These are phyloP conservation scores for Eidolon dupreanum DNA, from an alignment of 2,797 vertebrate species.

Conservation along the genomic window DNA sequence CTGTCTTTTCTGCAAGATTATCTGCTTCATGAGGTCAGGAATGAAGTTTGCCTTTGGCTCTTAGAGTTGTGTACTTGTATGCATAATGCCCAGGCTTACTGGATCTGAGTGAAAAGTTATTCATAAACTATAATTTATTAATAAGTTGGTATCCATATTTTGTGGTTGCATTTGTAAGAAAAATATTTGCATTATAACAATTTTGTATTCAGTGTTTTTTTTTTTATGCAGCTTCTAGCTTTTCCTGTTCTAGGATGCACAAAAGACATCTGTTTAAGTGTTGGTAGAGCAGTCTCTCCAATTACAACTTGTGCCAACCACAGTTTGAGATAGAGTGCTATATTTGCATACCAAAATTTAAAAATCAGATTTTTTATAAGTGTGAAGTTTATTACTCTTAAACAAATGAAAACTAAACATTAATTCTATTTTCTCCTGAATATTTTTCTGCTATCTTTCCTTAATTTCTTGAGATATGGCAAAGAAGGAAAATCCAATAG, in stretches of 20 bases:
- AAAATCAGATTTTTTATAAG: conserved; percentile 8
- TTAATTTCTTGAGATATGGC: not conserved
- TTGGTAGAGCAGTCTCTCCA: conserved; percentile 27
- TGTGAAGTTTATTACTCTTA: not conserved
- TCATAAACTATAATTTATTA: conserved; percentile 44
- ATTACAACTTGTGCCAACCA: conserved; percentile 19
- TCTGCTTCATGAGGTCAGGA: not conserved
- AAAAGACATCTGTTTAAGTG: conserved; percentile 54
- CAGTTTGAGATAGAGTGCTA: not conserved
- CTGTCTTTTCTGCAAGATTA: not conserved
- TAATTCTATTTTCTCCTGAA: not conserved
- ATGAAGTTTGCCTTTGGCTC: not conserved
- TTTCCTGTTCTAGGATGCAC: conserved; percentile 43
- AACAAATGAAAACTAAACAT: conserved; percentile 24
- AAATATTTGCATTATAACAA: conserved; percentile 58
- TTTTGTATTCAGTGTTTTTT: conserved; percentile 34
- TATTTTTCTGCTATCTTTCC: not conserved
- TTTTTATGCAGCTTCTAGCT: not conserved
- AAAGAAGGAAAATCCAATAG: not conserved
- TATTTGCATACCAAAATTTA: conserved; percentile 54
- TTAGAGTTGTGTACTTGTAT: not conserved
- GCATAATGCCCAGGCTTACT: not conserved
- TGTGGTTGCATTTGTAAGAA: conserved; percentile 43
- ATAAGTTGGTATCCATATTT: conserved; percentile 30
- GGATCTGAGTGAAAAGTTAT: conserved; percentile 11